Evolutionary conservation across 2,888 invertebrate genomes (phyloP).

Genomic region (Lordiphosa andalusiaca): DNA sequence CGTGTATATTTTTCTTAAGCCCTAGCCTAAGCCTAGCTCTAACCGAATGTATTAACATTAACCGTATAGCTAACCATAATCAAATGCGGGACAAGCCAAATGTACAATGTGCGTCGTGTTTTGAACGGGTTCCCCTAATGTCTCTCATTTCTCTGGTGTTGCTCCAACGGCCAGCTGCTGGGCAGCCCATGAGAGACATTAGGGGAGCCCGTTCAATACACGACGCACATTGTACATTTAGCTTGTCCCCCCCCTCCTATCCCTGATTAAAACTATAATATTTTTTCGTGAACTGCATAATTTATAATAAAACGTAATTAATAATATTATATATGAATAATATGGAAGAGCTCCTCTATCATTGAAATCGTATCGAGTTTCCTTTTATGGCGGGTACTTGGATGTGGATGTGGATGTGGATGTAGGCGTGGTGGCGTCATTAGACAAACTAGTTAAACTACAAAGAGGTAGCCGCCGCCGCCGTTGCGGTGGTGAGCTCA

Average conservation of each 20-base stretch:
- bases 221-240: conserved; percentile 12
- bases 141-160: no score
- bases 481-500: no score
- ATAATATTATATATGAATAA: conserved; percentile 11
- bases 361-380: background rate
- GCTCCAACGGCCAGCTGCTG: no score
- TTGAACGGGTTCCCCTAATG: background rate
- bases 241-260: conserved; percentile 4
- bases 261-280: conserved; percentile 26
- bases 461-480: no score
- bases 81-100: conserved; percentile 17
- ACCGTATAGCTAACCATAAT: conserved; percentile 15
- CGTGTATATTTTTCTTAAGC: conserved; percentile 80
- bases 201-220: conserved; percentile 2
- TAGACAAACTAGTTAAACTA: no score
- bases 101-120: conserved; percentile 7
- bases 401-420: no score
- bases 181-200: background rate
- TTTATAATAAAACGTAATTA: conserved; percentile 36
- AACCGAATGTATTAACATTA: conserved; percentile 24
- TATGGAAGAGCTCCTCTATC: conserved; percentile 2
- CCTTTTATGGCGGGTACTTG: no score
- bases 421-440: no score
- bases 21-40: conserved; percentile 3
- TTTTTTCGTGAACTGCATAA: conserved; percentile 25